Percentiles rank a stretch among this genome's conserved stretches.
Evolutionary conservation across 2,113 vertebrate species (phyloP).

Genomic region (Oceanites oceanicus): DNA sequence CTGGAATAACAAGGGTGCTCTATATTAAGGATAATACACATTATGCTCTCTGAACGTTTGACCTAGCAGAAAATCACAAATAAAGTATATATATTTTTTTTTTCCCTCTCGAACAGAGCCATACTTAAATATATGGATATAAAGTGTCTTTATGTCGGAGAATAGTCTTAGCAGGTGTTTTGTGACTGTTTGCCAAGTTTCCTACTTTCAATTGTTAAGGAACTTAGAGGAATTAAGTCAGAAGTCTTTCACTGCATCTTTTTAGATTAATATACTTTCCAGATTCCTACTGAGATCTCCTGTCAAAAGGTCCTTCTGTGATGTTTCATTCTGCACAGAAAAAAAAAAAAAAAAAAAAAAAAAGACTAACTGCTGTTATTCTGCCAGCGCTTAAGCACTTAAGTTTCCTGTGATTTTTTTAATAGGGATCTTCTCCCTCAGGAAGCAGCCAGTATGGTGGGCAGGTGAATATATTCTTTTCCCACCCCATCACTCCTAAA

Average conservation of each 20-base stretch:
- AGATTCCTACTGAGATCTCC: background rate
- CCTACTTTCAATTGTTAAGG: background rate
- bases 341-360: background rate
- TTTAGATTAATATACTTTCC: background rate
- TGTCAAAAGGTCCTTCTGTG: background rate
- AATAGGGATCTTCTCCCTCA: slow-evolving; percentile 21
- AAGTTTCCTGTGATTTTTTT: background rate
- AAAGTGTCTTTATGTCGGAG: background rate
- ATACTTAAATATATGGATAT: background rate
- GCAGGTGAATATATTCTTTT: background rate
- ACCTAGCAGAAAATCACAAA: background rate
- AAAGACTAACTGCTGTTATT: background rate
- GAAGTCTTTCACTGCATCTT: background rate
- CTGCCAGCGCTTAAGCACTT: background rate
- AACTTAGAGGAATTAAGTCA: background rate
- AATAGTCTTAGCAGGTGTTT: background rate
- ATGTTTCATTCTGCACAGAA: background rate
- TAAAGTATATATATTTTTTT: background rate
- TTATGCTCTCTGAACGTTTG: background rate
- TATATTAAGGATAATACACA: background rate
- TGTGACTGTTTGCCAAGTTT: background rate
- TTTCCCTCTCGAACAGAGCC: background rate
- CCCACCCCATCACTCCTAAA: background rate
- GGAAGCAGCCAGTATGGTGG: slow-evolving; percentile 22
- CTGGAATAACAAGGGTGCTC: background rate